Percentiles rank a stretch among this genome's conserved stretches.
These are phyloP conservation scores for Gymnobelideus leadbeateri DNA, from an alignment of 2,113 vertebrate genomes.

Conservation along the genomic window DNA sequence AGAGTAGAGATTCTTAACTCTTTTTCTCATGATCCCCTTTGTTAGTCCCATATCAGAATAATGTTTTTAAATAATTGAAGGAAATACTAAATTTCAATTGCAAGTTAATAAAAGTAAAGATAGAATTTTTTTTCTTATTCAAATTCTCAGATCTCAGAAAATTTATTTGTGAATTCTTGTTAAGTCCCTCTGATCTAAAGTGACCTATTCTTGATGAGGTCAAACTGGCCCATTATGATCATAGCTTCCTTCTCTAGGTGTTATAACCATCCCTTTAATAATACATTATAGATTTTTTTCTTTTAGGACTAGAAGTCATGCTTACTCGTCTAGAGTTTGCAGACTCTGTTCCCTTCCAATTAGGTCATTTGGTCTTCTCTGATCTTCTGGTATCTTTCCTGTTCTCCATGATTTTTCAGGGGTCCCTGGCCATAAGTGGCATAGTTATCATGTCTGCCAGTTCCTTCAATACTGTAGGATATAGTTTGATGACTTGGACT, in stretches of 20 bases:
- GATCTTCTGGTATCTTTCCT: neutral
- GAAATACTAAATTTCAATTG: neutral
- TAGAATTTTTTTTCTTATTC: neutral
- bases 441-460: neutral
- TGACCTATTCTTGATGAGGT: neutral
- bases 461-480: neutral
- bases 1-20: neutral
- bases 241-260: neutral
- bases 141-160: neutral
- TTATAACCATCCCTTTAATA: neutral
- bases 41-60: neutral
- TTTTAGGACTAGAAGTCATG: neutral
- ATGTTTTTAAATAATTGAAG: neutral
- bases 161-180: neutral
- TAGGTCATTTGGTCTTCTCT: neutral
- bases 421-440: neutral
- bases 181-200: neutral
- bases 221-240: neutral
- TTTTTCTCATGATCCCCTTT: neutral
- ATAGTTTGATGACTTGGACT: neutral
- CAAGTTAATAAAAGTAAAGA: neutral
- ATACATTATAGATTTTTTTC: neutral
- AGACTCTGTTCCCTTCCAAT: neutral
- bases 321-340: neutral
- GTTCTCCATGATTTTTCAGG: neutral